Evolutionary conservation across 2,113 vertebrate species (phyloP).

Genomic region (Dolichallabes microphthalmus): DNA sequence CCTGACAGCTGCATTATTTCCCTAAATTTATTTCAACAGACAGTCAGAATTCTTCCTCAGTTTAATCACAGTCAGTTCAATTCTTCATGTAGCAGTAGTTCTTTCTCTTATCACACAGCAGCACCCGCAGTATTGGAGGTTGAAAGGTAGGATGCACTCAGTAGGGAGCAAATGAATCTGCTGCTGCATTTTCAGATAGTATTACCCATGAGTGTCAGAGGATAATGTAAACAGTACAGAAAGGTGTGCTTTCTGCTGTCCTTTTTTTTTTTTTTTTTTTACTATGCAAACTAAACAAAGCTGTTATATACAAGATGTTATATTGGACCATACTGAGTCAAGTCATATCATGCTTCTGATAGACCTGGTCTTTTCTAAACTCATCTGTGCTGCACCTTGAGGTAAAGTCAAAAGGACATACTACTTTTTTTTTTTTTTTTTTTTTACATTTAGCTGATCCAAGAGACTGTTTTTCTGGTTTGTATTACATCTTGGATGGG

Average conservation of each 20-base stretch:
- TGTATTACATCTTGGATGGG: background rate
- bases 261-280: background rate
- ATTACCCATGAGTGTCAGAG: background rate
- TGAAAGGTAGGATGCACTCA: background rate
- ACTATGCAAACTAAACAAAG: background rate
- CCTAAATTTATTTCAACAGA: conserved; percentile 28
- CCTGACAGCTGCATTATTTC: conserved; percentile 33
- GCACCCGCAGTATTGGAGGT: background rate
- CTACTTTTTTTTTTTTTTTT: background rate
- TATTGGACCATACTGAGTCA: background rate
- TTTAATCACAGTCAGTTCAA: conserved; percentile 27
- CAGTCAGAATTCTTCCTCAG: conserved; percentile 21
- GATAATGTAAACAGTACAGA: conserved; percentile 6
- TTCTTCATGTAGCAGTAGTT: conserved; percentile 10
- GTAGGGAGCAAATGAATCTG: background rate
- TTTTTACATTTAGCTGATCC: background rate
- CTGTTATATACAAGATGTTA: background rate
- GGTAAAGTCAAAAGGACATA: background rate
- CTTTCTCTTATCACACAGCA: conserved; percentile 20
- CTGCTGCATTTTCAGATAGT: conserved; percentile 3
- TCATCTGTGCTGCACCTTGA: background rate
- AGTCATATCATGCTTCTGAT: background rate
- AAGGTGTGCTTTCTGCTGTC: background rate
- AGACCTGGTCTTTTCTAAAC: background rate
- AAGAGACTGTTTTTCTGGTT: background rate